Percentiles rank a stretch among this genome's conserved stretches.
Evolutionary conservation across 1,140 invertebrate genomes (phyloP).

Genomic region (Aphidius gifuensis): DNA sequence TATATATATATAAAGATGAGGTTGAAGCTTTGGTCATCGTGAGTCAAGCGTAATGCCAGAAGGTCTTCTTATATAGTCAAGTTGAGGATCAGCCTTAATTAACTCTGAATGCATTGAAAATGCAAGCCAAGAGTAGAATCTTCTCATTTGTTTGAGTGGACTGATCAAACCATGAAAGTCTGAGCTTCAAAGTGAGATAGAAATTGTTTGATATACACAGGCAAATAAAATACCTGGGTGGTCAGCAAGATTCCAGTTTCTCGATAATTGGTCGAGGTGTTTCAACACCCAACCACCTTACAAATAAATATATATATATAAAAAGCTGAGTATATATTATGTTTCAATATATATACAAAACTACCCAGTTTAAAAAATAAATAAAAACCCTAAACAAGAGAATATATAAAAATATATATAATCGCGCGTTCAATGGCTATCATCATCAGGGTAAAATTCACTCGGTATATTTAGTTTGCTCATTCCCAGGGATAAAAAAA

Average conservation of each 20-base stretch:
- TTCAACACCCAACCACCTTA: conserved; percentile 54
- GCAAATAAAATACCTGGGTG: conserved; percentile 38
- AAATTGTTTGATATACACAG: conserved; percentile 9
- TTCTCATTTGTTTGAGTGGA: too few species aligned
- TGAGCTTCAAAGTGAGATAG: conserved; percentile 21
- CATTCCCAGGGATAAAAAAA: too few species aligned
- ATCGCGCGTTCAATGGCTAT: background rate
- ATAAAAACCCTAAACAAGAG: background rate
- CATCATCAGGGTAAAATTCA: too few species aligned
- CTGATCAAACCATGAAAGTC: too few species aligned
- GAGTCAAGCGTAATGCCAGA: conserved; percentile 43
- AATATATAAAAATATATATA: background rate
- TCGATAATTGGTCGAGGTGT: conserved; percentile 58
- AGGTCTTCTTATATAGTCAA: conserved; percentile 39
- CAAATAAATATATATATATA: too few species aligned
- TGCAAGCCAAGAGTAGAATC: conserved; percentile 26
- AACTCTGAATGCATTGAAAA: conserved; percentile 40
- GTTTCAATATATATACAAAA: conserved; percentile 24
- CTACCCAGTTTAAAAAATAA: conserved; percentile 7
- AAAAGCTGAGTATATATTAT: background rate
- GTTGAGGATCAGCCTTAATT: conserved; percentile 53
- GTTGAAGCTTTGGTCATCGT: conserved; percentile 26
- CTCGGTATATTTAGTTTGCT: too few species aligned
- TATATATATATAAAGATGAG: conserved; percentile 20
- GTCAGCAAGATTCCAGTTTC: conserved; percentile 54